Evolutionary conservation across 2,888 invertebrate genomes (phyloP).

Genomic region (Hyposoter didymator): DNA sequence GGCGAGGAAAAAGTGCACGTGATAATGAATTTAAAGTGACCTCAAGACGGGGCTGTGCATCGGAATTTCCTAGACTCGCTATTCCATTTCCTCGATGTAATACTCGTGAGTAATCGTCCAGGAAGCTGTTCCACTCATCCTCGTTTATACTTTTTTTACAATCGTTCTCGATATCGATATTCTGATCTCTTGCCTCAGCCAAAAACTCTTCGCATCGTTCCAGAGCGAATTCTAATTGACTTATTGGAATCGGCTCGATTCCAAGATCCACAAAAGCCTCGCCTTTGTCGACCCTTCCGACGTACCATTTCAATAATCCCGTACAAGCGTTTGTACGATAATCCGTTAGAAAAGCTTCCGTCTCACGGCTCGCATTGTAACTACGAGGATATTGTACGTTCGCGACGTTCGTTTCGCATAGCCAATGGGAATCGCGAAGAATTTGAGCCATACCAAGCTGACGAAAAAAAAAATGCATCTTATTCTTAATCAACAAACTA

Average conservation of each 20-base stretch:
- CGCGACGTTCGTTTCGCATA: slow-evolving; percentile 85
- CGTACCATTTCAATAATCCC: slow-evolving; percentile 89
- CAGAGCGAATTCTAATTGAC: slow-evolving; percentile 89
- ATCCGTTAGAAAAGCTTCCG: slow-evolving; percentile 89
- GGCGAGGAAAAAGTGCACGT: slow-evolving; percentile 25
- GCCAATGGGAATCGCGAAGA: slow-evolving; percentile 88
- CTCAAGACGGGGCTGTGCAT: slow-evolving; percentile 65
- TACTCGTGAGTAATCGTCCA: slow-evolving; percentile 88
- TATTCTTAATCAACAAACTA: not conserved
- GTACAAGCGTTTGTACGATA: slow-evolving; percentile 92
- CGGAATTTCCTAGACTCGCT: slow-evolving; percentile 56
- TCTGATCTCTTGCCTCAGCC: slow-evolving; percentile 84
- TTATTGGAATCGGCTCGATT: slow-evolving; percentile 81
- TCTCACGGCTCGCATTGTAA: slow-evolving; percentile 86
- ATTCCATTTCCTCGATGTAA: slow-evolving; percentile 85
- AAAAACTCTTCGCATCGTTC: slow-evolving; percentile 89
- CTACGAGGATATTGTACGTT: slow-evolving; percentile 90
- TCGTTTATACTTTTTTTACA: slow-evolving; percentile 77
- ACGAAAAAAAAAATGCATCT: not conserved
- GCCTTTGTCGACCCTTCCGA: slow-evolving; percentile 74
- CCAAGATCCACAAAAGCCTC: slow-evolving; percentile 65
- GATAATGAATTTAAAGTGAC: slow-evolving; percentile 65
- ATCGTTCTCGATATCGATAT: slow-evolving; percentile 87
- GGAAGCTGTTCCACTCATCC: slow-evolving; percentile 89
- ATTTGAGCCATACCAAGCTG: slow-evolving; percentile 80